These are phyloP conservation scores for Hassar affinis DNA, from an alignment of 2,113 vertebrate species.

Conservation along the genomic window DNA sequence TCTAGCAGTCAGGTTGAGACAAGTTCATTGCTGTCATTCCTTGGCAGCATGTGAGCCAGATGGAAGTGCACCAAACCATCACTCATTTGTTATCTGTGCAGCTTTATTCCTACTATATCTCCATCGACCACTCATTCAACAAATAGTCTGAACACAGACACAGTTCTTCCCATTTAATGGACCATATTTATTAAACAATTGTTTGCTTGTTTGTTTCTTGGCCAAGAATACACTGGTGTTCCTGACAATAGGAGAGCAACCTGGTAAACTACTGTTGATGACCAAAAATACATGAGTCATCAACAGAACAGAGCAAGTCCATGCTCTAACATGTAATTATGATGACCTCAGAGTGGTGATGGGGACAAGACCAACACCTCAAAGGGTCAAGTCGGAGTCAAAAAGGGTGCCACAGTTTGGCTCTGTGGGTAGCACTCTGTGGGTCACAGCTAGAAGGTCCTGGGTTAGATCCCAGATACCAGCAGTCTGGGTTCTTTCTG, in stretches of 20 bases:
- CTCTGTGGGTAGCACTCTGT: too few relatives aligned
- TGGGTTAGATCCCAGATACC: too few relatives aligned
- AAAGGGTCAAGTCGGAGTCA: too few relatives aligned
- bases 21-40: conserved; percentile 8
- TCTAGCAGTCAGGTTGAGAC: neutral
- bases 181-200: neutral
- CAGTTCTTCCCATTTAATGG: neutral
- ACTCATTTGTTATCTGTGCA: conserved; percentile 5
- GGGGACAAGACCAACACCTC: too few relatives aligned
- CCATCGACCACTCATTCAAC: neutral
- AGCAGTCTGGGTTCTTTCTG: too few relatives aligned
- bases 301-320: neutral
- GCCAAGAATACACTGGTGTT: too few relatives aligned
- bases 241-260: neutral
- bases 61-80: neutral
- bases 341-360: neutral
- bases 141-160: neutral
- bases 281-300: neutral
- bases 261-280: neutral
- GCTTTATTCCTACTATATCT: conserved; percentile 16
- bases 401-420: too few relatives aligned
- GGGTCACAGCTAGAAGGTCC: too few relatives aligned
- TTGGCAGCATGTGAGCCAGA: conserved; percentile 11
- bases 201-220: neutral
- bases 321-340: neutral